Evolutionary conservation across 2,113 vertebrate genomes (phyloP).

Genomic region (Ophthalmolycus amberensis): DNA sequence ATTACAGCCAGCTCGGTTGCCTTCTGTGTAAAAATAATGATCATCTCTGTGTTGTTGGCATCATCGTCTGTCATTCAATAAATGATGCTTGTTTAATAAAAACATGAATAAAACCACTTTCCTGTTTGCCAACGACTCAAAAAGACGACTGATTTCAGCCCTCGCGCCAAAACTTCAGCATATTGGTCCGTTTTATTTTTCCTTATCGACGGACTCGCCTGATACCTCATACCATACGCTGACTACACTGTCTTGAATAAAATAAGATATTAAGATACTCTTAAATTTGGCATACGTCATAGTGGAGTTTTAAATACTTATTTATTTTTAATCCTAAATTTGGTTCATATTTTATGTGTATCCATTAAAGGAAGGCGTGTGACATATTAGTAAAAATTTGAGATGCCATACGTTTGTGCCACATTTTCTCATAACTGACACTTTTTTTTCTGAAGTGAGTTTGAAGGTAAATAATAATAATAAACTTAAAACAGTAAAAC

Average conservation of each 20-base stretch:
- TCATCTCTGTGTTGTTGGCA: slow-evolving; percentile 60
- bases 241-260: neutral
- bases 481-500: neutral
- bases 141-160: slow-evolving; percentile 14
- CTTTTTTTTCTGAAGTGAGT: neutral
- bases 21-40: slow-evolving; percentile 40
- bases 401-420: neutral
- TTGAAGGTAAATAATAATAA: neutral
- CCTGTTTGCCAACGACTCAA: slow-evolving; percentile 43
- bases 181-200: neutral
- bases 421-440: neutral
- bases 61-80: slow-evolving; percentile 64
- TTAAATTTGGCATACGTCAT: neutral
- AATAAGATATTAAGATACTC: neutral
- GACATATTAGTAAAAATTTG: neutral
- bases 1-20: slow-evolving; percentile 19
- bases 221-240: no score
- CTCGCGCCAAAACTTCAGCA: neutral
- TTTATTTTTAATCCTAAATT: neutral
- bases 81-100: slow-evolving; percentile 81
- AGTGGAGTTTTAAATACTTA: neutral
- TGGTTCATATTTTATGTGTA: neutral
- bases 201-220: no score
- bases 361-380: no score
- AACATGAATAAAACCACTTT: slow-evolving; percentile 54